Evolutionary conservation across 2,797 vertebrate species (phyloP).

Genomic region (Scolopax rusticola): DNA sequence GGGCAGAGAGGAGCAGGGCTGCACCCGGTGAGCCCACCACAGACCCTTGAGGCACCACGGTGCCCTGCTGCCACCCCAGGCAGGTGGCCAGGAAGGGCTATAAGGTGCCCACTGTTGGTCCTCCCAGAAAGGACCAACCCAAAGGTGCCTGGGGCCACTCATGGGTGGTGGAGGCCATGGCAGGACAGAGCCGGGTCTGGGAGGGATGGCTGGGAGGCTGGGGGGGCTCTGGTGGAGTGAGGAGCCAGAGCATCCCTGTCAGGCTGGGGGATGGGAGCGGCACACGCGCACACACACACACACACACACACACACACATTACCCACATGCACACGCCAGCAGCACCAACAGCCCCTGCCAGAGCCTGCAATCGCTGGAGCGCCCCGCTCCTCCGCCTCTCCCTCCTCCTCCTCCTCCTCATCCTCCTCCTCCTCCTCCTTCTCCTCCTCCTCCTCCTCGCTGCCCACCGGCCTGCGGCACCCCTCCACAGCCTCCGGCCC

Average conservation of each 20-base stretch:
- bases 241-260: background rate
- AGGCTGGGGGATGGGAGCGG: slow-evolving; percentile 66
- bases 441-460: slow-evolving; percentile 6
- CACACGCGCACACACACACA: slow-evolving; percentile 68
- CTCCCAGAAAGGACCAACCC: background rate
- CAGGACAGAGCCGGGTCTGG: fast-evolving
- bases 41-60: fast-evolving
- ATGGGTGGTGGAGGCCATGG: background rate
- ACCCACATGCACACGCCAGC: slow-evolving; percentile 67
- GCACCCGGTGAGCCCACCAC: fast-evolving
- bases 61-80: fast-evolving
- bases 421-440: background rate
- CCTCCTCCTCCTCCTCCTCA: background rate
- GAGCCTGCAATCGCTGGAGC: slow-evolving; percentile 66
- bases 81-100: background rate
- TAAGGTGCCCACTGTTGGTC: fast-evolving
- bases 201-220: fast-evolving
- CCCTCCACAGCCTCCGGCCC: slow-evolving; percentile 64
- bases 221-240: background rate
- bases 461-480: slow-evolving; percentile 64
- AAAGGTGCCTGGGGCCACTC: fast-evolving
- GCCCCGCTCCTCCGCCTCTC: slow-evolving; percentile 60
- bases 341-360: slow-evolving; percentile 61
- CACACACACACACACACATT: slow-evolving; percentile 70
- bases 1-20: background rate